These are phyloP conservation scores for Petrocephalus zakoni DNA, from an alignment of 2,113 vertebrate species.

Conservation along the genomic window DNA sequence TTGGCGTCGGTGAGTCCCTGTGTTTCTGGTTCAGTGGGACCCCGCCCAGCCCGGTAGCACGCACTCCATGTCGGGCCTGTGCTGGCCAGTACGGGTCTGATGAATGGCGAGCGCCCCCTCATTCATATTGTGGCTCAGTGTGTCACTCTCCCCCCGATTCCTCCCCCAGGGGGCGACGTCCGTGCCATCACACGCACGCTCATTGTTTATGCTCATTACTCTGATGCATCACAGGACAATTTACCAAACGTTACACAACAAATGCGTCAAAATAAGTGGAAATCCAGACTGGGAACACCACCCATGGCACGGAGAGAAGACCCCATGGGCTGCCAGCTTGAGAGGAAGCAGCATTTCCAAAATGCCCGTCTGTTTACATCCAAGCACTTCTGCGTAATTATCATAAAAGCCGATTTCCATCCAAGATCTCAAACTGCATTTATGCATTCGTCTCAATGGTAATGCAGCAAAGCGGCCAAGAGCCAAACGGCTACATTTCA, in stretches of 20 bases:
- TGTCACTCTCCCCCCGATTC: not conserved
- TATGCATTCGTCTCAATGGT: conserved; percentile 33
- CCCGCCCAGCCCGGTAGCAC: too few relatives aligned
- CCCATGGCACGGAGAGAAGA: not conserved
- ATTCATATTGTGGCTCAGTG: not conserved
- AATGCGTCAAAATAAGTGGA: not conserved
- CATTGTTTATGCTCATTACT: not conserved
- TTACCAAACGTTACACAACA: not conserved
- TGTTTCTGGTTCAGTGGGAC: too few relatives aligned
- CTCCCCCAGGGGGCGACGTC: not conserved
- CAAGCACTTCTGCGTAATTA: conserved; percentile 32
- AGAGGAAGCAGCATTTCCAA: conserved; percentile 33
- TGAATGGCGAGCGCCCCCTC: not conserved
- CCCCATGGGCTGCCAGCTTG: not conserved
- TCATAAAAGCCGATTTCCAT: conserved; percentile 39
- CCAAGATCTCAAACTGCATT: conserved; percentile 35
- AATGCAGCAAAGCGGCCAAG: conserved; percentile 27
- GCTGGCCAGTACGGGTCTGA: not conserved
- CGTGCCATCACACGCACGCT: not conserved
- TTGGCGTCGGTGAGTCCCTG: too few relatives aligned
- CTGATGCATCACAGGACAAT: not conserved
- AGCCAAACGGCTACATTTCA: conserved; percentile 36
- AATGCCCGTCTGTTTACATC: conserved; percentile 45
- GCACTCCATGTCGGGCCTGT: too few relatives aligned
- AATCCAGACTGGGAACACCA: not conserved